Percentiles rank a stretch among this genome's conserved stretches.
phyloP scores from a whole-genome alignment of 1,140 invertebrate genomes.

The Heterodera schachtii region DNA sequence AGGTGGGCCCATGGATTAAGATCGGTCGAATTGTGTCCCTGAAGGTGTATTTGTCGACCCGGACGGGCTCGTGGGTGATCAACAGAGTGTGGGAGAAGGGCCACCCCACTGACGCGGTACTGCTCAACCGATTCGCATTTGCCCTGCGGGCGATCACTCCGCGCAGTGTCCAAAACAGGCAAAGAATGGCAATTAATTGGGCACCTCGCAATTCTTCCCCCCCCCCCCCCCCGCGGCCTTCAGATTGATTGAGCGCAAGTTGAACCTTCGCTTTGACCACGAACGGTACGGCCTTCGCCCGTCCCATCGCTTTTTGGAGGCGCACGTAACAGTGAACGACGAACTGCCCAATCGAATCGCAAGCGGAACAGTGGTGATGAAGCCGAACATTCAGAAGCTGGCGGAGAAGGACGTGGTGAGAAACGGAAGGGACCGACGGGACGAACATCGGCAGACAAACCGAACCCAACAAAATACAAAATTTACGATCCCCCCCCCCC shows the following conservation, averaged over 20 bases:
- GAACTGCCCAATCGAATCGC: constrained; percentile 70
- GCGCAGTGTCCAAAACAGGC: constrained; percentile 12
- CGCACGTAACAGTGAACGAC: constrained; percentile 71
- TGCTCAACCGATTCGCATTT: constrained; percentile 30
- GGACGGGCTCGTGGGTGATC: constrained; percentile 69
- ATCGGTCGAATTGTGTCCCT: neutral
- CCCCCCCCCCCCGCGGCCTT: too few species aligned
- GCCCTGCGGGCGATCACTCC: neutral
- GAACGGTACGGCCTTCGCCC: constrained; percentile 68
- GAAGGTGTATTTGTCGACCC: constrained; percentile 69
- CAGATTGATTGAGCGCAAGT: neutral
- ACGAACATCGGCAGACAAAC: constrained; percentile 34
- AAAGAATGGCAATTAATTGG: constrained; percentile 10
- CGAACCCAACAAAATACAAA: too few species aligned
- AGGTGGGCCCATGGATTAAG: constrained; percentile 40
- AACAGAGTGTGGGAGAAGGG: constrained; percentile 66
- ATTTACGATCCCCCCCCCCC: constrained; percentile 50
- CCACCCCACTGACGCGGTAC: constrained; percentile 37
- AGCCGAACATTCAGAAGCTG: constrained; percentile 66
- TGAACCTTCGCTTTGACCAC: constrained; percentile 68
- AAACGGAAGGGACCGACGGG: constrained; percentile 43
- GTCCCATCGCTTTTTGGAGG: constrained; percentile 66
- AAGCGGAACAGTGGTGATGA: constrained; percentile 67
- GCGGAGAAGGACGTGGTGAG: constrained; percentile 58
- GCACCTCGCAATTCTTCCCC: too few species aligned